Evolutionary conservation across 2,888 invertebrate genomes (phyloP).

Genomic region (Lasioglossum lativentre): DNA sequence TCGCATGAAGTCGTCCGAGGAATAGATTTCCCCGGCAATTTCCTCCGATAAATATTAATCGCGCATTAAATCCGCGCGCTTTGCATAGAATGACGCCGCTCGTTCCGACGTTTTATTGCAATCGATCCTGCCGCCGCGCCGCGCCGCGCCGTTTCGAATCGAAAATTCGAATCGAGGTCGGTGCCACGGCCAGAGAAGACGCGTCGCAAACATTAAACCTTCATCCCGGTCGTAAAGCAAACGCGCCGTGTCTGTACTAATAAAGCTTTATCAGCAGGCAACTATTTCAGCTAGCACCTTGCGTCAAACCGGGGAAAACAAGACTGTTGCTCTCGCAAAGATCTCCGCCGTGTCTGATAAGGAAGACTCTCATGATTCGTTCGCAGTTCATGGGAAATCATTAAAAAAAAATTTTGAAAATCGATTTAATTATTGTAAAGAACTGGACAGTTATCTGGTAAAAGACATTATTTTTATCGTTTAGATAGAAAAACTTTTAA

Average conservation of each 20-base stretch:
- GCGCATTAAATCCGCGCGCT: constrained; percentile 3
- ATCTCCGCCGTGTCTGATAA: constrained; percentile 16
- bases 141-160: neutral
- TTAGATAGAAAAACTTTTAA: neutral
- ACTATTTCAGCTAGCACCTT: neutral
- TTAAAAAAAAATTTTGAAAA: neutral
- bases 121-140: neutral
- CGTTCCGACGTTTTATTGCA: constrained; percentile 2
- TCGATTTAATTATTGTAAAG: neutral
- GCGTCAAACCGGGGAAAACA: neutral
- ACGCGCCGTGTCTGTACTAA: neutral
- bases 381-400: neutral
- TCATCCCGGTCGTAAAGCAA: neutral
- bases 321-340: neutral
- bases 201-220: neutral
- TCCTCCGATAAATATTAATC: constrained; percentile 33
- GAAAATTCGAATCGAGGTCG: constrained; percentile 5
- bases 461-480: neutral
- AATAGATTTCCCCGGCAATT: constrained; percentile 7
- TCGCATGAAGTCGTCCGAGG: neutral
- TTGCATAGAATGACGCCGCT: constrained; percentile 33
- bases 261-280: neutral
- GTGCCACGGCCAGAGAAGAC: neutral
- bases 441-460: neutral
- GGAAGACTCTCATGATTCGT: neutral